These are phyloP conservation scores for Aythya fuligula DNA, from an alignment of 2,797 vertebrate species.

Conservation along the genomic window DNA sequence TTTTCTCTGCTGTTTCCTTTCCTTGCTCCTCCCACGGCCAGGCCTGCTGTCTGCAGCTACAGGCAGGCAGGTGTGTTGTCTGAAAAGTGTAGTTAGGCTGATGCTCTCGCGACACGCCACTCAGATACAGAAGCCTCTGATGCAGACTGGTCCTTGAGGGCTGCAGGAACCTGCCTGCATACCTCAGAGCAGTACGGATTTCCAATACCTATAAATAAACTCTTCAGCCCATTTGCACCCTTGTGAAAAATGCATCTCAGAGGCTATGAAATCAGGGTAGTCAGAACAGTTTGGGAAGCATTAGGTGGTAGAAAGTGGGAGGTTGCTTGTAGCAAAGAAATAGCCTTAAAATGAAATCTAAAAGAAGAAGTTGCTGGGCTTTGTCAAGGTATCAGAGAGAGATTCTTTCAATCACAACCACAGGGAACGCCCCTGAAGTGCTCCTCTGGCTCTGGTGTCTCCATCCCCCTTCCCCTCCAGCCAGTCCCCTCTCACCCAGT, in stretches of 20 bases:
- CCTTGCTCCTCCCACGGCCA: background rate
- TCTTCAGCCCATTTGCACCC: constrained; percentile 45
- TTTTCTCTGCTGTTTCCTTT: background rate
- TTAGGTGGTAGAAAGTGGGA: background rate
- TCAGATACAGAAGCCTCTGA: background rate
- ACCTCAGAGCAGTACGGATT: background rate
- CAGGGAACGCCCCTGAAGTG: fast-evolving
- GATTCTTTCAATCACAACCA: background rate
- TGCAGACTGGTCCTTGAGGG: background rate
- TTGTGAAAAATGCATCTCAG: constrained; percentile 18
- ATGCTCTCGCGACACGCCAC: background rate
- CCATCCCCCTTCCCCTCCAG: background rate
- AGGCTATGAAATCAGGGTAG: background rate
- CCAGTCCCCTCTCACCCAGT: background rate
- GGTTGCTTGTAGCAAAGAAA: background rate
- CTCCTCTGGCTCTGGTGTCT: fast-evolving
- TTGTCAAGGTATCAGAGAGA: background rate
- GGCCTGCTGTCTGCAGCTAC: background rate
- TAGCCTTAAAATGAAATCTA: background rate
- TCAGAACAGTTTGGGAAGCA: background rate
- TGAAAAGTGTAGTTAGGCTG: constrained; percentile 26
- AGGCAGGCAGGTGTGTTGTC: background rate
- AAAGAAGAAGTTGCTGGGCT: background rate
- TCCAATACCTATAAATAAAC: constrained; percentile 31
- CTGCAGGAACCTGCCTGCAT: background rate